Evolutionary conservation across 1,140 invertebrate species (phyloP), one percentile per base, ranked within the genome.

Genomic region (Trichomalopsis sarcophagae): DNA sequence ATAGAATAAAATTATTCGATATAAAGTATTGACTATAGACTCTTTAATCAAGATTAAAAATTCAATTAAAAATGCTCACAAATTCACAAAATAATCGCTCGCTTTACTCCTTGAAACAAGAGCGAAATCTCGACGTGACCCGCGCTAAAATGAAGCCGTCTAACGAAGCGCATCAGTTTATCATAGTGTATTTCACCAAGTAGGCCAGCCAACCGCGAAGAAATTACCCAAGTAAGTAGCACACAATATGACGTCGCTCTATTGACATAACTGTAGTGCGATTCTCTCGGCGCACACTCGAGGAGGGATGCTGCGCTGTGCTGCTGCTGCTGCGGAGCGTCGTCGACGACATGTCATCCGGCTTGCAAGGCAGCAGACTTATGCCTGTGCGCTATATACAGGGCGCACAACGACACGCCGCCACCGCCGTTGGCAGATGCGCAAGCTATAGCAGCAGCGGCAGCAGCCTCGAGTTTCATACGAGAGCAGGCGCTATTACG

Each of bases 201-300:
- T 62, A 62, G 55, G 55, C 17, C 55, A 62, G 17, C 5, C 14
- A 62, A 62, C 55, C 55, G 55, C 55, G 55, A 62, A 62, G 55
- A 62, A 62, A n/a, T 62, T 62, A 62, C 55, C 55, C 17, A 62
- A 62, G 55, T 62, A 62, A 62, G 55, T 62, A 62, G 55, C 55
- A 9, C 21, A 62, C 55, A 62, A 62, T 27, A 27, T 62, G 55
- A 62, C 55, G 21, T 62, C 2, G 55, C 55, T 21, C 55, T 62
- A 62, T 62, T 62, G 55, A 62, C 21, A 62, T n/a, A 62, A 62
- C 55, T 62, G 14, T 21, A 62, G 55, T 62, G 55, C 55, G 55
- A 62, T 62, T 62, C 55, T 62, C 55, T 3, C 14, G 7, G 47
- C 5, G 14, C 13, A 14, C 47, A 14, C 14, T 13, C 14, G 47